Evolutionary conservation across 2,113 vertebrate genomes (phyloP), one percentile per base, ranked within the genome.

Genomic region (Galbula dea): DNA sequence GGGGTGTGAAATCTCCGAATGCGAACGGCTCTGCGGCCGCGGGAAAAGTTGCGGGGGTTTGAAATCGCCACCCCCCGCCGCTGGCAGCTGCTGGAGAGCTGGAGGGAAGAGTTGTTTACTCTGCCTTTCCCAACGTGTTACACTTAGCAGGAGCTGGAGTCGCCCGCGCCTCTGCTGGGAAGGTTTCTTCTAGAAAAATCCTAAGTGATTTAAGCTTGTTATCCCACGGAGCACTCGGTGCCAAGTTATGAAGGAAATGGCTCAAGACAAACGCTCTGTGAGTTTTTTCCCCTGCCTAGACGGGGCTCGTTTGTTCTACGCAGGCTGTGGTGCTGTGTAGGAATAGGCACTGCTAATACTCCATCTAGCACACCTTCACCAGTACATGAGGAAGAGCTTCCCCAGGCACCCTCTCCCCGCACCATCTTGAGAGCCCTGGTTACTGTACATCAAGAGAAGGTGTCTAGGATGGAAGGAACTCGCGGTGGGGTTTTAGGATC

Each of bases 121-220:
- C 54, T 76, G 79, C 48, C 57, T 85, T 83, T 62, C 52, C 52
- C 69, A 26, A 41, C 36, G 73, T 39, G 80, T 88, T 81, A 43
- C n/a, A 75, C 63, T 86, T 37, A 59, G 80, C 80, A 51, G 83
- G 43, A 72, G 46, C 30, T 12, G 46, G 80, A 73, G 54, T 75
- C 12, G 2, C 52, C 79, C 1, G 32, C 1, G 1, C 68, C 66
- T 30, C 74, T 46, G 9, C 62, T 58, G 58, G 45, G 46, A 65
- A 90, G 67, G 58, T 11, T 77, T 66, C 74, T 96, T 96, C 95
- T 79, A 57, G 95, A 95, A 95, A 73, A 92, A 94, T 96, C 94
- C 37, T 18, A 49, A 59, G 57, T 37, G 54, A 23, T 82, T 72
- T 68, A 29, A 83, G 82, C 23, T 93, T 61, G 30, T n/a, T 39